Base-by-base conservation (phyloP, 2,888 invertebrate species). In the Rhagonycha fulva region DNA sequence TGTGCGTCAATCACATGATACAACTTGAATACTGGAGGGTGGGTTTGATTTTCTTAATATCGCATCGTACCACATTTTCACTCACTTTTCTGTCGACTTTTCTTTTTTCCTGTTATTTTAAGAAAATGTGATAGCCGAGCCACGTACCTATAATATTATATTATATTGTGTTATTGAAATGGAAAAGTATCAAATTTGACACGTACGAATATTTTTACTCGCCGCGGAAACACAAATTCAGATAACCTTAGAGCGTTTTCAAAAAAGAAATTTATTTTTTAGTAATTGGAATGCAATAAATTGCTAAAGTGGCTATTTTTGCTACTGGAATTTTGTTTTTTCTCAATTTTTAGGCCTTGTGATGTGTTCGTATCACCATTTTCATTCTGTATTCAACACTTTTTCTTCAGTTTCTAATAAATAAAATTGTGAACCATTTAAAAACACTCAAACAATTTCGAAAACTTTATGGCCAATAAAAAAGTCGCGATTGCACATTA, bases 1-100 rank as follows among this genome's bases (percentile, higher is more conserved):
- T 72, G 61, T 28, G 68, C 72, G 72, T 72, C 72, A 62, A 72
- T 72, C 72, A 72, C 72, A 68, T 62, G 68, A 72, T 72, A 72
- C 61, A 66, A 61, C 71, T 28, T 26, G 68, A 67, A 72, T 68
- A 47, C 32, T 60, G 62, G 68, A 60, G 68, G 67, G 61, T 61
- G 60, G 28, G 67, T 66, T 66, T 24, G 63, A 26, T n/a, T 66
- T 66, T 66, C 24, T 23, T 66, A 66, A 66, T 66, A 66, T 66
- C 23, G n/a, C 63, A 24, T 66, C 24, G 24, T 12, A 24, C 9
- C 24, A 12, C 63, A 66, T 72, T 72, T 72, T 72, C 66, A 24
- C 67, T 72, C 72, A 72, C 19, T 71, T 67, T 72, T 67, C 66
- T 14, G 11, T 66, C 72, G 66, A 72, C 24, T 12, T 66, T 47